These are phyloP conservation scores for Micronycteris hirsuta DNA, from an alignment of 2,113 vertebrate species.

Conservation along the genomic window DNA sequence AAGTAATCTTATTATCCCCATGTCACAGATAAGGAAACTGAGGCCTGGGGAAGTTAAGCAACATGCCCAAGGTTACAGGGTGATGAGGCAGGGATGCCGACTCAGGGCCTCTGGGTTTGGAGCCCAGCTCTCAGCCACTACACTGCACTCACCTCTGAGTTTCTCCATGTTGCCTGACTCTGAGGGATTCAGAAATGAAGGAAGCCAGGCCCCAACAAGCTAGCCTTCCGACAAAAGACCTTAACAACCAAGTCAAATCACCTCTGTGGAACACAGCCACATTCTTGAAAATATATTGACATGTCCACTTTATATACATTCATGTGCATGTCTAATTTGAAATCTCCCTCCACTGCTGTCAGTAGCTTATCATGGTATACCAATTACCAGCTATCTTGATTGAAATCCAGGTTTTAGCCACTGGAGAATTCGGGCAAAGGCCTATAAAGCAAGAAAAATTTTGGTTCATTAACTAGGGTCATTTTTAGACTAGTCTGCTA, in stretches of 20 bases:
- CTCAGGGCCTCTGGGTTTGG: neutral
- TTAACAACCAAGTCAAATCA: neutral
- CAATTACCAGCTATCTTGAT: neutral
- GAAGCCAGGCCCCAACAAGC: neutral
- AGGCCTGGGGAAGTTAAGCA: neutral
- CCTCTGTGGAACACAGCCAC: no score
- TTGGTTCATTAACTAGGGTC: neutral
- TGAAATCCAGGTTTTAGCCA: neutral
- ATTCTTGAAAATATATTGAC: neutral
- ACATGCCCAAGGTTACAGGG: fast-evolving
- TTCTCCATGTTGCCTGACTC: neutral
- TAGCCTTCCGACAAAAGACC: neutral
- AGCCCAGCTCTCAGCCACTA: neutral
- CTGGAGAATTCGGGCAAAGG: neutral
- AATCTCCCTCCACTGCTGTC: neutral
- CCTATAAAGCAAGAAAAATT: neutral
- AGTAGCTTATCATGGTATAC: neutral
- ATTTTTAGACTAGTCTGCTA: neutral
- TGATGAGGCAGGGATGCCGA: no score
- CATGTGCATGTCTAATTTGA: neutral
- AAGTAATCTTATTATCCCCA: neutral
- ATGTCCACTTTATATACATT: neutral
- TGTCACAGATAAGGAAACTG: neutral
- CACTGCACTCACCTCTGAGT: neutral
- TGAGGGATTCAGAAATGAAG: neutral